Percentiles rank a stretch among this genome's conserved stretches.
Conservation (phyloP, 2,113 vertebrate genomes). For the Zosterops pallidus region DNA sequence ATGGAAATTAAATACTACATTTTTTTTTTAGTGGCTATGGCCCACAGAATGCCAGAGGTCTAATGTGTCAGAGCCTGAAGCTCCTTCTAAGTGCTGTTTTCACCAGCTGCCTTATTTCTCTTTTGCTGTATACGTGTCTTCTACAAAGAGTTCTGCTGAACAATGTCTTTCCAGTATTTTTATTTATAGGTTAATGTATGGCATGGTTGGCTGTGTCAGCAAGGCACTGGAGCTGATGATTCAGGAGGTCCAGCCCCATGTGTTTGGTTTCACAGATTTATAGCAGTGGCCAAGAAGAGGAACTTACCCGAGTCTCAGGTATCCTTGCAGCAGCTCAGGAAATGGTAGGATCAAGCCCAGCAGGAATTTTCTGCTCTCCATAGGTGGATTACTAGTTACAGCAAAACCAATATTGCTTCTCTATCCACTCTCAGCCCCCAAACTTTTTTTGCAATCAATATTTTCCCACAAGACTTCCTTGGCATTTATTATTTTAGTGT, state of each 20-base stretch:
- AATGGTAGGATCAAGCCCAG: neutral
- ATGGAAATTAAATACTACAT: neutral
- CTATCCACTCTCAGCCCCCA: fast-evolving
- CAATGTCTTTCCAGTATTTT: neutral
- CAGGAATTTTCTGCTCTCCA: neutral
- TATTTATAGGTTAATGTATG: neutral
- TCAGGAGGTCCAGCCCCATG: neutral
- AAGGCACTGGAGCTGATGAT: neutral
- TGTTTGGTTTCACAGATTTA: neutral
- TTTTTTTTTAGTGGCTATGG: neutral
- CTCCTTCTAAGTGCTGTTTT: neutral
- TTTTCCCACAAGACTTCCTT: neutral
- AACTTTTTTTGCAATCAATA: neutral
- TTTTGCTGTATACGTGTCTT: neutral
- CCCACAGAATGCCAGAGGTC: neutral
- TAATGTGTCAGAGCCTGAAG: neutral
- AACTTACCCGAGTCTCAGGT: neutral
- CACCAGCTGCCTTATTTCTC: neutral
- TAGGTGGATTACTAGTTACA: neutral
- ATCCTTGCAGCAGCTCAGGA: neutral
- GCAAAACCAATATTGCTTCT: neutral
- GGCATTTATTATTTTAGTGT: neutral
- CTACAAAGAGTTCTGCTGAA: neutral
- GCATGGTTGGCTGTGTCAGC: neutral
- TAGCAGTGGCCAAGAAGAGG: neutral